Evolutionary conservation across 2,888 invertebrate genomes (phyloP), one percentile per base, ranked within the genome.

Genomic region (Acleris cristana): DNA sequence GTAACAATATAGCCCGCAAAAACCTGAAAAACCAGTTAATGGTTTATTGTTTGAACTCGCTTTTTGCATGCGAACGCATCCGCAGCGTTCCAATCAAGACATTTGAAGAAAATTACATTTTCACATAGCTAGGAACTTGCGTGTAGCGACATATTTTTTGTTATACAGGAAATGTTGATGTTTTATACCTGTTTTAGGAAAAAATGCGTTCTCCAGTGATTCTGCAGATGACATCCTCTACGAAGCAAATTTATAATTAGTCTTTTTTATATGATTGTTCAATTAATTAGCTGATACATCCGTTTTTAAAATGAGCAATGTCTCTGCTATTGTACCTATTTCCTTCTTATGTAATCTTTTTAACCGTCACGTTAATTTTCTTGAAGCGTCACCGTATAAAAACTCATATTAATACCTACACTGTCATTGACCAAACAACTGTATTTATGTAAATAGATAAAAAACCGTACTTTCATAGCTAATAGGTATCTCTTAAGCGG

Each of bases 1-100:
- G 34, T 52, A 53, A 58, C 66, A 62, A 58, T 58, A 58, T 19
- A 19, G 53, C 45, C 53, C 7, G 56, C 19, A 67, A 67, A 67
- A 67, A 63, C 57, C 48, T 12, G 34, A 40, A 57, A 53, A 63
- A 63, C 57, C 45, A 62, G 62, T 61, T 66, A 56, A 66, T 66
- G 57, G 56, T 52, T 57, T 57, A 62, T 66, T 62, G 62, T 30
- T 30, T 14, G 48, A 23, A 7, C 21, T n/a, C 18, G 58, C 18
- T 18, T 45, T 44, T 23, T 30, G 16, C 59, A 21, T 60, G 59
- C 51, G 59, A 60, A 48, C 52, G 34, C 48, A 62, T 57, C 66
- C 62, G 52, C 34, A 21, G 49, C 19, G 55, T 60, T 60, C 60
- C 60, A 61, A 44, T 44, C 44, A 62, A 21, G 30, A n/a, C 12